Base-by-base conservation (phyloP, 2,888 invertebrate genomes). In the Nasonia oneida region DNA sequence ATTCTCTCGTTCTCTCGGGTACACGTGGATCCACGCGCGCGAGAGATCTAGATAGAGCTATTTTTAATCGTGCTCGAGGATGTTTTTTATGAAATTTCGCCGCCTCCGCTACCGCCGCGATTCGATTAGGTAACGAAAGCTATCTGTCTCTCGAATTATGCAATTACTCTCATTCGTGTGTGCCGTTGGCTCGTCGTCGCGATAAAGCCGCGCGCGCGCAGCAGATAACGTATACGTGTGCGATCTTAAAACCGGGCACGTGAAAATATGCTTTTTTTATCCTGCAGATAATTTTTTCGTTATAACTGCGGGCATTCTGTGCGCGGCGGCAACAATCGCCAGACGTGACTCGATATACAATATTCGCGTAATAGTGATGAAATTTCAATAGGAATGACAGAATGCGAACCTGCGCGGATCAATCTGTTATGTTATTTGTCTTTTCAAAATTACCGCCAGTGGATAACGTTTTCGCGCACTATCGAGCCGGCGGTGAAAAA, bases 11-110 rank as follows among this genome's bases (percentile, higher is more conserved):
- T 47, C 47, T 47, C 47, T 47, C 47, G 10, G 42, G 50, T 67
- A 29, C n/a, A 6, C 70, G 15, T 29, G n/a, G 29, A 57, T n/a
- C 67, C n/a, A 39, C 39, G 47, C 23, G 23, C 47, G 23, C 47
- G 73, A 73, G 78, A 74, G 37, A 70, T 57, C 57, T n/a, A n/a
- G 57, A 61, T 61, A 61, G 57, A 61, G 70, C 80, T 81, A 73
- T 83, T 83, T 83, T 86, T 80, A 81, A 81, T 83, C 83, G 77
- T 61, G 39, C 8, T 53, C 74, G 53, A 83, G 79, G 79, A 86
- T 80, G 83, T 83, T 83, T 86, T 79, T 75, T 76, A 61, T 39
- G 71, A 81, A 73, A 77, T 85, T 64, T 53, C 50, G 29, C 47
- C 47, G 42, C 42, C 23, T 23, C 23, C 23, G 23, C 23, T 23